These are phyloP conservation scores for Leptinotarsa defecta DNA, from an alignment of 1,140 invertebrate species.

Conservation along the genomic window DNA sequence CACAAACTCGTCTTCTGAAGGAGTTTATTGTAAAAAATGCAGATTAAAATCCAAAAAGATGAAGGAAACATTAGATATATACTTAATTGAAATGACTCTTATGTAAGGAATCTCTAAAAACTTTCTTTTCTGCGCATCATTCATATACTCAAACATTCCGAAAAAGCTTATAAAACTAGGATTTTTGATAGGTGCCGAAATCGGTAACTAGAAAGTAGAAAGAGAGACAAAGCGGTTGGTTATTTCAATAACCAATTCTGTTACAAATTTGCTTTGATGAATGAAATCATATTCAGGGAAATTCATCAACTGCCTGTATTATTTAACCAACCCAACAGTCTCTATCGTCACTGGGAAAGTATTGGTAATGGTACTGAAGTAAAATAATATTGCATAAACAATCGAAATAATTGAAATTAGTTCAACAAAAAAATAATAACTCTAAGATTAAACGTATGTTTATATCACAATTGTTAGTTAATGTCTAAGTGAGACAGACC, in stretches of 20 bases:
- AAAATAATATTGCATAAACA: neutral
- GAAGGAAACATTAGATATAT: too few species aligned
- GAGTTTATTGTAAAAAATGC: too few species aligned
- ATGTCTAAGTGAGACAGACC: constrained; percentile 7
- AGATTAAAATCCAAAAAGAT: too few species aligned
- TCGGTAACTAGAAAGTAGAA: neutral
- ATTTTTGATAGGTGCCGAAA: neutral
- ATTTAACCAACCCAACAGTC: neutral
- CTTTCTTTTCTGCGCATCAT: too few species aligned
- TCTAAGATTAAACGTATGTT: constrained; percentile 20
- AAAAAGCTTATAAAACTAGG: neutral
- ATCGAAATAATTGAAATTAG: neutral
- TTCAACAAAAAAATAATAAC: constrained; percentile 5
- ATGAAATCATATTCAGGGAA: too few species aligned
- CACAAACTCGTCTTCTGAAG: too few species aligned
- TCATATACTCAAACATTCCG: neutral
- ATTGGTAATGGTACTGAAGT: neutral
- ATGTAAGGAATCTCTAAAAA: too few species aligned
- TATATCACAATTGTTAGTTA: constrained; percentile 25
- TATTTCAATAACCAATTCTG: neutral
- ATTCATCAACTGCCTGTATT: neutral
- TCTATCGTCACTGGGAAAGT: neutral
- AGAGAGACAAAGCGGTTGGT: neutral
- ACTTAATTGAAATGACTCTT: too few species aligned
- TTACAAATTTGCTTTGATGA: too few species aligned